Conservation (phyloP, 1,140 invertebrate species). For the Lutraria rhynchaena region DNA sequence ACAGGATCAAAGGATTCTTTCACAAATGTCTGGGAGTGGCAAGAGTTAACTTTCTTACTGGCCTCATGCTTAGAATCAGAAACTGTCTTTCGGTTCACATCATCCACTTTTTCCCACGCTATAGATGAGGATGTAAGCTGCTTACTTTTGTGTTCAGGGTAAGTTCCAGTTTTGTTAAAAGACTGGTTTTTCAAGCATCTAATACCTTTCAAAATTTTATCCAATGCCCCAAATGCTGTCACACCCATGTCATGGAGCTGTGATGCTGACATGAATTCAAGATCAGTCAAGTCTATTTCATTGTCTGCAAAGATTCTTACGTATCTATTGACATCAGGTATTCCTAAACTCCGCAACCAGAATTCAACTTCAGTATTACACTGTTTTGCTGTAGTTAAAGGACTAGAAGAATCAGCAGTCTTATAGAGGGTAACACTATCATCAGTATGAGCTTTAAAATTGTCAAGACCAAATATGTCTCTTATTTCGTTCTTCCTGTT, state of each 20-base stretch:
- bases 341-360: slow-evolving; percentile 71
- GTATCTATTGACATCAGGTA: slow-evolving; percentile 72
- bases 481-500: slow-evolving; percentile 18
- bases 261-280: slow-evolving; percentile 67
- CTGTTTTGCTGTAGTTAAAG: slow-evolving; percentile 51
- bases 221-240: slow-evolving; percentile 72
- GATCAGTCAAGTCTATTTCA: slow-evolving; percentile 73
- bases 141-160: background rate
- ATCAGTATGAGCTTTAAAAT: background rate
- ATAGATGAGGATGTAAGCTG: slow-evolving; percentile 2
- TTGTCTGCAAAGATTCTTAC: slow-evolving; percentile 74
- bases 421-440: background rate
- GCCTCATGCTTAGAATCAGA: slow-evolving; percentile 28
- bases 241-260: slow-evolving; percentile 76
- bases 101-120: slow-evolving; percentile 10
- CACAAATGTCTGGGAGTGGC: slow-evolving; percentile 12
- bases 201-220: slow-evolving; percentile 76
- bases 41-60: slow-evolving; percentile 26
- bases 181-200: slow-evolving; percentile 60
- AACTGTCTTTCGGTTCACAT: background rate
- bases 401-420: slow-evolving; percentile 21
- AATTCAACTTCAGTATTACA: slow-evolving; percentile 70
- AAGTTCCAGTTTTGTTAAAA: background rate
- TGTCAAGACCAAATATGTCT: slow-evolving; percentile 48
- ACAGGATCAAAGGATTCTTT: background rate